Conservation (phyloP, 2,113 vertebrate genomes). For the Istiophorus platypterus region DNA sequence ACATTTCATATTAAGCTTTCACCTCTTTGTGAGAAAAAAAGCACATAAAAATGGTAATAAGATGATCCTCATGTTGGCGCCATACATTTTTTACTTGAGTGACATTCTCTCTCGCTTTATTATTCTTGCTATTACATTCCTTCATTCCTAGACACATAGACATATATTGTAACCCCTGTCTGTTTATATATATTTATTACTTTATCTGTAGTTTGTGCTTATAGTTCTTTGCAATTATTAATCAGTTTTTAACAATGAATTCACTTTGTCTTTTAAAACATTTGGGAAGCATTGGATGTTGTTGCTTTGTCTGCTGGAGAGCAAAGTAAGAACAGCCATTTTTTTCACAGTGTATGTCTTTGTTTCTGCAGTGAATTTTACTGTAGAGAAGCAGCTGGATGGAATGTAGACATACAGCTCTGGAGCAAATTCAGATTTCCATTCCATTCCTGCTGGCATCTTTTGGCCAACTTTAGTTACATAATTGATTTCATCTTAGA, state of each 20-base stretch:
- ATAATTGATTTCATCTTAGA: not conserved
- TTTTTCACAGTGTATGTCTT: not conserved
- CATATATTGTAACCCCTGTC: not conserved
- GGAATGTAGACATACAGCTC: not conserved
- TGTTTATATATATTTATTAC: not conserved
- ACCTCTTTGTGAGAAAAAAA: slow-evolving; percentile 39
- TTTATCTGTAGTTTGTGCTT: not conserved
- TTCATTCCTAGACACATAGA: not conserved
- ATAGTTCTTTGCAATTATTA: not conserved
- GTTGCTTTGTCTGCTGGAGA: not conserved
- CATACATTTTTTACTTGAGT: slow-evolving; percentile 17
- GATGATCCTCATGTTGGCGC: slow-evolving; percentile 12
- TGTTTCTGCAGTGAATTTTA: slow-evolving; percentile 8
- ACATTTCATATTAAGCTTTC: slow-evolving; percentile 37
- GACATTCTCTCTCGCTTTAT: not conserved
- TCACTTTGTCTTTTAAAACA: not conserved
- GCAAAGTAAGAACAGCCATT: not conserved
- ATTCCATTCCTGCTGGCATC: not conserved
- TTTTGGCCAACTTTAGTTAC: not conserved
- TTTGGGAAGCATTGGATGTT: not conserved
- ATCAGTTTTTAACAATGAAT: no score
- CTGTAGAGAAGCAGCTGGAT: slow-evolving; percentile 35
- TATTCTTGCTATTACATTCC: not conserved
- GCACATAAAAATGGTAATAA: slow-evolving; percentile 45
- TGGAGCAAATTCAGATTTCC: not conserved